Conservation (phyloP, 1,140 invertebrate genomes). For the Onthophagus taurus region DNA sequence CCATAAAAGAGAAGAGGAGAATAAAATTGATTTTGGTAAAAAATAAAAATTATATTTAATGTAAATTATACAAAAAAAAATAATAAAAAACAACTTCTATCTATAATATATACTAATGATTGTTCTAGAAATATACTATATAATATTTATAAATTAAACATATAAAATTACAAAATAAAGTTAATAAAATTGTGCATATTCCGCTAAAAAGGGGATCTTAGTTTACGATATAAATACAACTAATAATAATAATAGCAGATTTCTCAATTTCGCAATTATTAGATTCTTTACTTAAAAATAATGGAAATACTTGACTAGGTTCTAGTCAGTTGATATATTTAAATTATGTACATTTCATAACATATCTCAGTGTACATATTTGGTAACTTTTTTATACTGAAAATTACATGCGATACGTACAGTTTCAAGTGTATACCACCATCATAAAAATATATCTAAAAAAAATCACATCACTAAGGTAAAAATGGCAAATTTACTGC, state of each 20-base stretch:
- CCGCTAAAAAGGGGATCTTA: slow-evolving; percentile 18
- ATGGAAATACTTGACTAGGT: slow-evolving; percentile 33
- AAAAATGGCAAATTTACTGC: slow-evolving; percentile 17
- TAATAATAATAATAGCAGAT: slow-evolving; percentile 28
- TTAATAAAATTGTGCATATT: slow-evolving; percentile 18
- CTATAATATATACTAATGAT: slow-evolving; percentile 28
- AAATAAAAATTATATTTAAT: slow-evolving; percentile 36
- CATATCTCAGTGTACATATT: slow-evolving; percentile 35
- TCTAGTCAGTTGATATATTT: slow-evolving; percentile 32
- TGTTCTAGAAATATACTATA: slow-evolving; percentile 27
- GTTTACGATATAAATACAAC: slow-evolving; percentile 32
- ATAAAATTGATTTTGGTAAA: too few species aligned
- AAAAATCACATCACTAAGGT: slow-evolving; percentile 30
- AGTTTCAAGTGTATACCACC: slow-evolving; percentile 2
- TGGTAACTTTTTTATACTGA: slow-evolving; percentile 37
- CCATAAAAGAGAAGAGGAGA: too few species aligned
- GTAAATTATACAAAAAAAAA: slow-evolving; percentile 34
- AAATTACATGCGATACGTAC: slow-evolving; percentile 22
- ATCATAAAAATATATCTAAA: slow-evolving; percentile 18
- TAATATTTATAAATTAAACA: slow-evolving; percentile 23
- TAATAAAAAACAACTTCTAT: slow-evolving; percentile 31
- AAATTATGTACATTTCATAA: slow-evolving; percentile 32
- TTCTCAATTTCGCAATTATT: slow-evolving; percentile 21
- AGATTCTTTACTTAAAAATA: slow-evolving; percentile 26
- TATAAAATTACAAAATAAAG: slow-evolving; percentile 16